phyloP scores from a whole-genome alignment of 1,140 invertebrate genomes.

The Drosophila mauritiana region DNA sequence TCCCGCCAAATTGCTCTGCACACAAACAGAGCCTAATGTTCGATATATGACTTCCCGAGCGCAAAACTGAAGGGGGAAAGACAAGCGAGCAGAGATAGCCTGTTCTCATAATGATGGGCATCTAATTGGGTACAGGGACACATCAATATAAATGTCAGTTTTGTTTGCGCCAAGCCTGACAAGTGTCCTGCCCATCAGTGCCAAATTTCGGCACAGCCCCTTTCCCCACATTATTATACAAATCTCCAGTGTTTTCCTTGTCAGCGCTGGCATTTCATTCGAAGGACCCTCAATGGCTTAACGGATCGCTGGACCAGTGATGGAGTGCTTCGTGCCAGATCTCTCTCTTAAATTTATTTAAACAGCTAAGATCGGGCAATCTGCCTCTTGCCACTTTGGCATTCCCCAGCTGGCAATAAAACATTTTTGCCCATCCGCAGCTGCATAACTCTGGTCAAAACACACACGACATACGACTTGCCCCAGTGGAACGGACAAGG shows the following conservation, averaged over 20 bases:
- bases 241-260: conserved; percentile 10
- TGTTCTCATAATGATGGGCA: conserved; percentile 42
- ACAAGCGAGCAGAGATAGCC: neutral
- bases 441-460: conserved; percentile 45
- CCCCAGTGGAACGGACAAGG: neutral
- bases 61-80: neutral
- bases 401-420: conserved; percentile 58
- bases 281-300: neutral
- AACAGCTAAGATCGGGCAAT: conserved; percentile 15
- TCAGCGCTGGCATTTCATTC: neutral
- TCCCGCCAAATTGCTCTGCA: conserved; percentile 50
- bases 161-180: conserved; percentile 47
- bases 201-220: neutral
- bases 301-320: conserved; percentile 11
- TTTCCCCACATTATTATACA: neutral
- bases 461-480: conserved; percentile 10
- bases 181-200: conserved; percentile 36
- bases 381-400: conserved; percentile 1
- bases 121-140: conserved; percentile 58
- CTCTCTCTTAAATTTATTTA: conserved; percentile 7
- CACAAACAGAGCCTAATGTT: conserved; percentile 61
- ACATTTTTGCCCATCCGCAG: conserved; percentile 2
- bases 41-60: conserved; percentile 49
- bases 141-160: conserved; percentile 75
- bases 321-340: conserved; percentile 18